Conservation (phyloP, 1,140 invertebrate genomes). For the Acarapis woodi region DNA sequence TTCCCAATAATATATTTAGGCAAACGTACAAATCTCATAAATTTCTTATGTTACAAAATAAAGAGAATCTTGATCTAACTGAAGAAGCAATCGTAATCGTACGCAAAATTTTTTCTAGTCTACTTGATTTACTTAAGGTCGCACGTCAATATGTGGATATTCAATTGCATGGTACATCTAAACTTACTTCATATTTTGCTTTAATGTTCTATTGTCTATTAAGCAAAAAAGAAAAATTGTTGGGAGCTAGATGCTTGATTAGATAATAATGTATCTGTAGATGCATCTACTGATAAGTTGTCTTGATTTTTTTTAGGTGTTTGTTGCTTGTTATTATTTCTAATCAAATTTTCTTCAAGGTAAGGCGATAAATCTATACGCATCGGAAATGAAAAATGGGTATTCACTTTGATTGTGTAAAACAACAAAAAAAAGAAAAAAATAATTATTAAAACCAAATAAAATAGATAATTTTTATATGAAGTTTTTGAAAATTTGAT, state of each 20-base stretch:
- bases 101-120: slow-evolving; percentile 6
- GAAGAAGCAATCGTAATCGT: slow-evolving; percentile 8
- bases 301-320: background rate
- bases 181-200: slow-evolving; percentile 67
- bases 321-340: background rate
- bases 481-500: too few species aligned
- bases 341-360: slow-evolving; percentile 64
- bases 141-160: slow-evolving; percentile 50
- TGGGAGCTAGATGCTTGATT: too few species aligned
- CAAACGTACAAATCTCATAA: slow-evolving; percentile 30
- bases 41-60: slow-evolving; percentile 1
- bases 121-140: slow-evolving; percentile 25
- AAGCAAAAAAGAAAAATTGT: slow-evolving; percentile 58
- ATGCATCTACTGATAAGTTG: background rate
- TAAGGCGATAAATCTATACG: slow-evolving; percentile 74
- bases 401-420: too few species aligned
- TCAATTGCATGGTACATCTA: slow-evolving; percentile 49
- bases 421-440: too few species aligned
- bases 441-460: too few species aligned
- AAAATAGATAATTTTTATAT: too few species aligned
- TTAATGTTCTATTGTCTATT: slow-evolving; percentile 64
- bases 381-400: slow-evolving; percentile 84
- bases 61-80: slow-evolving; percentile 4
- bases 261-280: too few species aligned
- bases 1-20: slow-evolving; percentile 56